Base-by-base conservation (phyloP, 2,888 invertebrate species). In the Tetheella fluctuosa region DNA sequence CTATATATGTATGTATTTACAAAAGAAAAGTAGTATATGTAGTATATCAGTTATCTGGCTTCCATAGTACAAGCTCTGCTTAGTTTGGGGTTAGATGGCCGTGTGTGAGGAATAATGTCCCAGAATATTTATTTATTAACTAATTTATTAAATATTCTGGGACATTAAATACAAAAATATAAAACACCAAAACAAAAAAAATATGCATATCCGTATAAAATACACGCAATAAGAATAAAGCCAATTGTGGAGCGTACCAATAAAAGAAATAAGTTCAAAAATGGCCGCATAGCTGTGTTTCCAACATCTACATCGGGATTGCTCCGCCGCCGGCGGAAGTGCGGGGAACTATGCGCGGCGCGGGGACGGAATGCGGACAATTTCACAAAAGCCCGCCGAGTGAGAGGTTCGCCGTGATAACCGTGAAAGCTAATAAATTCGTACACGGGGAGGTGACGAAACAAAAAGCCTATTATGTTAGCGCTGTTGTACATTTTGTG, bases 341-440 rank as follows among this genome's bases (percentile, higher is more conserved):
- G 82, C 73, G 81, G 78, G 70, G 80, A 85, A 84, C 84, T 85
- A 88, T 87, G 86, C 80, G 73, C 75, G 84, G 81, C 80, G 70
- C 80, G 84, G 65, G 76, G 72, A 73, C 69, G 86, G 89, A 86
- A 90, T 89, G 88, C 83, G 80, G 80, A 84, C 87, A 83, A 90
- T 91, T 90, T 86, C 81, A 83, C 87, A 86, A 86, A 86, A 86
- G 84, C 83, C 81, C 85, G 78, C 82, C 71, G 79, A 90, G 83
- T 88, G 88, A 88, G 89, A 88, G 87, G 83, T 86, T 83, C 77
- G 72, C 83, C 81, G 81, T 82, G 88, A 89, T 89, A 88, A 87
- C 84, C 82, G 83, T 81, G 80, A 84, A 85, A 80, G 83, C 88
- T 88, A 88, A 90, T 88, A 91, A 89, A 90, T 89, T 86, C 81